A percentile compares a stretch with the other conserved stretches of the same genome.
phyloP scores from a whole-genome alignment of 2,113 vertebrate genomes.

The Leptosomus discolor region DNA sequence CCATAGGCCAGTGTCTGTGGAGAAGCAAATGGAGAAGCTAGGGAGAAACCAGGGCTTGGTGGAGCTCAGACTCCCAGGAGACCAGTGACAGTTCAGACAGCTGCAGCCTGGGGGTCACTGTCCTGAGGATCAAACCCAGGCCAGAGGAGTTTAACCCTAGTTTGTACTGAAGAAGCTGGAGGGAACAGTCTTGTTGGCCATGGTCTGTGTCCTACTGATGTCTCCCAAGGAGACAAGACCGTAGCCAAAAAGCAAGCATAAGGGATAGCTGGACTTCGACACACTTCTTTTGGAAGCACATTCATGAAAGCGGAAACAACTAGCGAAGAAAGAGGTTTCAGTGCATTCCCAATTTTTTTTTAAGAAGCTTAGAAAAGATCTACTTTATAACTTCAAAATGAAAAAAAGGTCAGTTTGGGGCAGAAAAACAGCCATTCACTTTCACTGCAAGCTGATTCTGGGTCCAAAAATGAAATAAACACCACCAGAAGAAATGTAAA shows the following conservation, averaged over 20 bases:
- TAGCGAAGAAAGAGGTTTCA: neutral
- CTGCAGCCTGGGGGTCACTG: neutral
- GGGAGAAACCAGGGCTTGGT: neutral
- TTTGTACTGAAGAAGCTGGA: neutral
- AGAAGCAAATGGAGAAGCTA: neutral
- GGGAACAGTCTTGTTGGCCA: neutral
- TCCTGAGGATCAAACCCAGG: neutral
- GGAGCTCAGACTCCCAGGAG: neutral
- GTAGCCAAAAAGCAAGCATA: neutral
- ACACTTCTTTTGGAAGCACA: neutral
- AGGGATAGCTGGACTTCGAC: neutral
- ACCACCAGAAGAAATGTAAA: neutral
- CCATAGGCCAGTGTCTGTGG: constrained; percentile 92
- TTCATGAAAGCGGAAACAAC: neutral
- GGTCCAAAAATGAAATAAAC: neutral
- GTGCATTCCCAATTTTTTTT: neutral
- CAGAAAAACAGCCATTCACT: neutral
- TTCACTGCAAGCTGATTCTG: neutral
- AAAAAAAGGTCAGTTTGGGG: neutral
- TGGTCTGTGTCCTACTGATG: neutral
- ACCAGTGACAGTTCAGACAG: neutral
- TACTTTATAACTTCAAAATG: neutral
- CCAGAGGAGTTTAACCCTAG: neutral
- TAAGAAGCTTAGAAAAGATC: neutral
- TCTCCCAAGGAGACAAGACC: neutral